Evolutionary conservation across 35 echinoderm and acorn worm species (phyloP).

Genomic region (Apostichopus parvimensis): DNA sequence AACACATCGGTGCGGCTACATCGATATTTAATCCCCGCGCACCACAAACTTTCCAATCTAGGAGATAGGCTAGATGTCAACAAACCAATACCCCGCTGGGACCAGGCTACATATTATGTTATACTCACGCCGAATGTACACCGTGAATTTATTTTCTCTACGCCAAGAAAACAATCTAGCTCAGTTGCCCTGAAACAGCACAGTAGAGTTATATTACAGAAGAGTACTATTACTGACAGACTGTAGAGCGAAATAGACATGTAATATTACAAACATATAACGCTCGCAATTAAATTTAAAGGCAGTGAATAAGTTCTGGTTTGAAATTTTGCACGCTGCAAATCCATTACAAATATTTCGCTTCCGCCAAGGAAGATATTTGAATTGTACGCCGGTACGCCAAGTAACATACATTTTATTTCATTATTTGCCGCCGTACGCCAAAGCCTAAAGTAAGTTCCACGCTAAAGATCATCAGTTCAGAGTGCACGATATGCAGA

Average conservation of each 20-base stretch:
- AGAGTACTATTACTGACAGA: no score
- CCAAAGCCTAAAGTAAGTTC: conserved; percentile 14
- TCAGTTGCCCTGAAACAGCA: not conserved
- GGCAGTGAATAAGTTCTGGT: not conserved
- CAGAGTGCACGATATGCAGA: not conserved
- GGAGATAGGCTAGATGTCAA: no score
- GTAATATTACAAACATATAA: no score
- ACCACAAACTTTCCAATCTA: no score
- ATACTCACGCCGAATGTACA: not conserved
- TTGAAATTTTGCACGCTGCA: conserved; percentile 1
- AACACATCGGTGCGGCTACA: no score
- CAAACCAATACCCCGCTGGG: no score
- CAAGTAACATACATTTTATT: conserved; percentile 14
- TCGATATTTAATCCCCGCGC: no score
- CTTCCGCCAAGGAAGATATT: not conserved
- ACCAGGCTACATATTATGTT: no score
- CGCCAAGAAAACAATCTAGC: not conserved
- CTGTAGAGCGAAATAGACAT: no score
- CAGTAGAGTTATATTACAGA: not conserved
- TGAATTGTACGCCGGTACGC: not conserved
- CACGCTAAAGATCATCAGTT: not conserved
- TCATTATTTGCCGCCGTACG: not conserved
- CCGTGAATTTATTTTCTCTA: not conserved
- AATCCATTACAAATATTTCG: not conserved
- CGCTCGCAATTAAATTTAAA: no score